A percentile compares a stretch with the other conserved stretches of the same genome.
Evolutionary conservation across 2,797 vertebrate species (phyloP).

Genomic region (Mus spretus): DNA sequence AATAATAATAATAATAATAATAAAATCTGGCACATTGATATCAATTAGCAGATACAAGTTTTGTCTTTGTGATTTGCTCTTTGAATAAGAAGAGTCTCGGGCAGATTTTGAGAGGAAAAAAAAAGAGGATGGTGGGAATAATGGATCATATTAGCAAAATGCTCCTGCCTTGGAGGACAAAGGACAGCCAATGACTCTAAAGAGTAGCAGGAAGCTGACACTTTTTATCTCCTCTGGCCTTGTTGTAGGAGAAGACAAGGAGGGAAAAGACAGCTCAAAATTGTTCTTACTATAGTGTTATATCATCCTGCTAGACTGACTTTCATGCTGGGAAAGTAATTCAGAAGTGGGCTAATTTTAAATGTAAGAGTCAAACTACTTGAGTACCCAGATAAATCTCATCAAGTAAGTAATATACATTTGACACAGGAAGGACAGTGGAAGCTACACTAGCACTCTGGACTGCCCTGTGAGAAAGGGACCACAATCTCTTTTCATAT

Average conservation of each 20-base stretch:
- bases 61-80: neutral
- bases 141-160: neutral
- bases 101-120: neutral
- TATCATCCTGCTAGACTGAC: neutral
- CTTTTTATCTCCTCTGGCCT: neutral
- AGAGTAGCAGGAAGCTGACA: neutral
- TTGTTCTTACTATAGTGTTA: no score
- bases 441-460: neutral
- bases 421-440: neutral
- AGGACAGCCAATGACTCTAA: neutral
- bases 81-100: neutral
- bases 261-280: neutral
- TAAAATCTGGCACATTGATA: neutral
- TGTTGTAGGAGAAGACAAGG: neutral
- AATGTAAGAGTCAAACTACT: neutral
- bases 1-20: no score
- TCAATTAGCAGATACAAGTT: neutral
- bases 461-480: neutral
- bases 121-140: neutral
- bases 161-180: neutral
- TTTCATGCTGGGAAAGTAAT: slow-evolving; percentile 23
- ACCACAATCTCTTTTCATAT: neutral
- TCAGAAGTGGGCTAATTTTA: slow-evolving; percentile 19
- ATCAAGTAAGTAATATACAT: neutral
- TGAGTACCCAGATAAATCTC: neutral